A percentile compares a stretch with the other conserved stretches of the same genome.
Evolutionary conservation across 1,140 invertebrate genomes (phyloP).

Genomic region (Xylocopa sonorina): DNA sequence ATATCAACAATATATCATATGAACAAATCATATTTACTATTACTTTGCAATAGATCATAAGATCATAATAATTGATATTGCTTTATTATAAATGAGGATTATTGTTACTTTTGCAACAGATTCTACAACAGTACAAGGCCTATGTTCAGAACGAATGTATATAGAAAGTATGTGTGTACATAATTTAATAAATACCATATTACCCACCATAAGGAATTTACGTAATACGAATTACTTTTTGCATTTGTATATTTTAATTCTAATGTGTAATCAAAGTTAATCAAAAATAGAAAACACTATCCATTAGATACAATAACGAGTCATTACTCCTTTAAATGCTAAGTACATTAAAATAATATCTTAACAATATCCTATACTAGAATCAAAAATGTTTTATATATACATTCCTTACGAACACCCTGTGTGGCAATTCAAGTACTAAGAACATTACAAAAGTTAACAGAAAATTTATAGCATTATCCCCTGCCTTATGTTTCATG

Average conservation of each 20-base stretch:
- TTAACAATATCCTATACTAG: neutral
- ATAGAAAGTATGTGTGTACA: conserved; percentile 24
- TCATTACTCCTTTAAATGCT: neutral
- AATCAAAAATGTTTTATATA: conserved; percentile 24
- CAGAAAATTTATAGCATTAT: neutral
- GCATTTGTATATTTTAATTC: neutral
- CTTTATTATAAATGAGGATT: conserved; percentile 17
- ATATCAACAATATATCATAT: no score
- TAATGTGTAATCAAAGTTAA: conserved; percentile 3
- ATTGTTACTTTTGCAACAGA: neutral
- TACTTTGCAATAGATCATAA: neutral
- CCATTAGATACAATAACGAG: neutral
- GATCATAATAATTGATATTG: neutral
- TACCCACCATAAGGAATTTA: neutral
- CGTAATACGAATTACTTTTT: neutral
- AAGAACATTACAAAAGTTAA: conserved; percentile 32
- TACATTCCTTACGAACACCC: conserved; percentile 32
- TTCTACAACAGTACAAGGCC: neutral
- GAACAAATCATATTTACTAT: conserved; percentile 1
- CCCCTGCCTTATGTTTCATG: conserved; percentile 74
- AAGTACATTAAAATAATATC: conserved; percentile 26
- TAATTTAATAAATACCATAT: conserved; percentile 10
- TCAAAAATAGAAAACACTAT: neutral
- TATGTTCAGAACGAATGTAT: conserved; percentile 27
- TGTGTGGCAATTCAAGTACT: conserved; percentile 29